Conservation (phyloP, 1,140 invertebrate species). For the Daktulosphaira vitifoliae region DNA sequence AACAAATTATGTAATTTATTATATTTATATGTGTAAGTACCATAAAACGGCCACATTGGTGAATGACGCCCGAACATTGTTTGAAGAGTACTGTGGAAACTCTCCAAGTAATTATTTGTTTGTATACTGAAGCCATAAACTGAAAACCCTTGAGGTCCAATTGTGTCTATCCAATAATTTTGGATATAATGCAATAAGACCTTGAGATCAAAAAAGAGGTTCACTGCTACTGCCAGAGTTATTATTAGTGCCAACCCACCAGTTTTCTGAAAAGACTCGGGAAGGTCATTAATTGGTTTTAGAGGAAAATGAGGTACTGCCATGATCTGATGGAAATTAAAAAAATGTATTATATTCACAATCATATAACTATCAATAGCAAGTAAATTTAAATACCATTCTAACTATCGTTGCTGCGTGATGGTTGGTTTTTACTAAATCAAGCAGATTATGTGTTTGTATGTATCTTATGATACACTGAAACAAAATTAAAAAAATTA, state of each 20-base stretch:
- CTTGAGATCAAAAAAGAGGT: too few relatives aligned
- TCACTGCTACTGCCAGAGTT: too few relatives aligned
- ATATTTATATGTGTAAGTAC: not conserved
- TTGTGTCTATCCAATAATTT: not conserved
- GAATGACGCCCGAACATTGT: not conserved
- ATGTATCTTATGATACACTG: not conserved
- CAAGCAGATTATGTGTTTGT: not conserved
- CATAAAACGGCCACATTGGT: not conserved
- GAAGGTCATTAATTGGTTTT: too few relatives aligned
- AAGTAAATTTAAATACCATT: not conserved
- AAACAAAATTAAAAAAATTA: too few relatives aligned
- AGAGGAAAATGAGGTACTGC: too few relatives aligned
- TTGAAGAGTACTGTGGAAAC: not conserved
- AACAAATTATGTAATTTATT: too few relatives aligned
- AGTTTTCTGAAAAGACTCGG: too few relatives aligned
- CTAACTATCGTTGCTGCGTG: not conserved
- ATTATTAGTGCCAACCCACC: too few relatives aligned
- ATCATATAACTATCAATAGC: too few relatives aligned
- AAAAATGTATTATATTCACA: not conserved
- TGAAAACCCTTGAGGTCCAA: not conserved
- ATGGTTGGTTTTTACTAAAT: not conserved
- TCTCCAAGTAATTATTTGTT: not conserved
- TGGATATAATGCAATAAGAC: not conserved
- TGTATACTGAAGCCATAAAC: not conserved
- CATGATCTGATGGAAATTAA: too few relatives aligned